Evolutionary conservation across 2,888 invertebrate species (phyloP), one percentile per base, ranked within the genome.

Genomic region (Pimpla rufipes): DNA sequence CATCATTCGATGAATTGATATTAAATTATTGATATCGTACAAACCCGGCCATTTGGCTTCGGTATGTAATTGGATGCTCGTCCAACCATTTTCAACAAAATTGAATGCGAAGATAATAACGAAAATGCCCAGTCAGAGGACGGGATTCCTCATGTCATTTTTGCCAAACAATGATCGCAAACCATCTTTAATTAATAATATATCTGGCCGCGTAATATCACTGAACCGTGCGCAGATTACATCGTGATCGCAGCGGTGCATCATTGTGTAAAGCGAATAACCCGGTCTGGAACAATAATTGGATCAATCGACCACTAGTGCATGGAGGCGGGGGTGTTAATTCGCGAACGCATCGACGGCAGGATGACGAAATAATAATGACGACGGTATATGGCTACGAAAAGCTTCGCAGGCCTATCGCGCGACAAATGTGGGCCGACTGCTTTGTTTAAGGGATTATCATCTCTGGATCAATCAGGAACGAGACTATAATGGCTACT

Each of bases 221-320:
- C n/a, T 29, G 13, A 57, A 35, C 57, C 57, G 13, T n/a, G 7
- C 29, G 7, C 13, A 57, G 57, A 57, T 57, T 57, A 29, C 57
- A 35, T 35, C 13, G 35, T 57, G 5, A 35, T 35, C 7, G n/a
- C n/a, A n/a, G 7, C 13, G 6, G n/a, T 35, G n/a, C 2, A 23
- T 7, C 13, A 23, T 55, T 57, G 57, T 57, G n/a, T 35, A 8
- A 13, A 57, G 13, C n/a, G n/a, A 35, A 35, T 57, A 35, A 6
- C 11, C 7, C 35, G 57, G 13, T 29, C 13, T 35, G 6, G 8
- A n/a, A 35, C n/a, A 5, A 18, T 52, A 50, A 52, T 68, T 52
- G 29, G 10, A 52, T 52, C 37, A n/a, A 37, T 52, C 52, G 18
- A 52, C 37, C 10, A 52, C 21, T 8, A 10, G 11, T 11, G 18